These are phyloP conservation scores for Tenthredo distinguenda DNA, from an alignment of 2,888 invertebrate species.

Conservation along the genomic window DNA sequence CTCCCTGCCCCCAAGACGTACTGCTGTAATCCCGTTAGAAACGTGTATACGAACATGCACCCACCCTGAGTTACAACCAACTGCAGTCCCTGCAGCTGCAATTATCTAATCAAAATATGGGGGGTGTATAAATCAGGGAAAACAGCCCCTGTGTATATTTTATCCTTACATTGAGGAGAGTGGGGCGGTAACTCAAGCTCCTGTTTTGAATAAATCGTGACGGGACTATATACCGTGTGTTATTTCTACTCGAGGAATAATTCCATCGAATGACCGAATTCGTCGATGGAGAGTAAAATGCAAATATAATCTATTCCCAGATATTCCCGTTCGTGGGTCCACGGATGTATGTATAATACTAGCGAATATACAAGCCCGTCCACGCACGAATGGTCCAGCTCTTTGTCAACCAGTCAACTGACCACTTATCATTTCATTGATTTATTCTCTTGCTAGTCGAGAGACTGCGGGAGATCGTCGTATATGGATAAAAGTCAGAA, in stretches of 20 bases:
- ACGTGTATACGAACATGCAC: neutral
- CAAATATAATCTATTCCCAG: conserved; percentile 15
- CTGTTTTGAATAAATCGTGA: neutral
- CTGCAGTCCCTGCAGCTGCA: conserved; percentile 10
- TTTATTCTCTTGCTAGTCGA: neutral
- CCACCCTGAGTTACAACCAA: conserved; percentile 1
- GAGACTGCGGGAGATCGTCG: neutral
- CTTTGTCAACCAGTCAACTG: neutral
- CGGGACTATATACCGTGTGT: neutral
- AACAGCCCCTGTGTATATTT: neutral
- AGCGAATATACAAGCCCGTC: neutral
- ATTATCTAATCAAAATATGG: conserved; percentile 19
- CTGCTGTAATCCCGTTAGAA: conserved; percentile 5
- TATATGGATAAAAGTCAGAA: neutral
- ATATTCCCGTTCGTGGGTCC: neutral
- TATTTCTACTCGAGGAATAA: neutral
- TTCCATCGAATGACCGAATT: neutral
- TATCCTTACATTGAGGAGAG: neutral
- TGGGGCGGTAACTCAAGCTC: neutral
- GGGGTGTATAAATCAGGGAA: neutral
- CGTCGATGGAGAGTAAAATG: neutral
- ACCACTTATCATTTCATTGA: conserved; percentile 5
- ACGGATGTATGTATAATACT: neutral
- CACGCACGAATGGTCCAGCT: neutral
- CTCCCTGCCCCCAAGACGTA: neutral